phyloP scores from a whole-genome alignment of 2,113 vertebrate genomes.

The Halcyon senegalensis region DNA sequence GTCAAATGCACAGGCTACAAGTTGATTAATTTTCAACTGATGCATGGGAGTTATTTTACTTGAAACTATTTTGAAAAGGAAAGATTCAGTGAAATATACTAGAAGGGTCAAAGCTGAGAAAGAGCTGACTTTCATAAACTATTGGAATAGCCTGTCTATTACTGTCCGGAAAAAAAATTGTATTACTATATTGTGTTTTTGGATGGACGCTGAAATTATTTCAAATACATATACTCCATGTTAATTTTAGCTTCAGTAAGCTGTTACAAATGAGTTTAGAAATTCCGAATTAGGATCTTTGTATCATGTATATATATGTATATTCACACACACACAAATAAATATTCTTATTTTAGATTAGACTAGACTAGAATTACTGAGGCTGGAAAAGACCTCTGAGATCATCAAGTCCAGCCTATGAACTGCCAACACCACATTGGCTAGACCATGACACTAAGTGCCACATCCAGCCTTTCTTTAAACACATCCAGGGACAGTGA shows the following conservation, averaged over 20 bases:
- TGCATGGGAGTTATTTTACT: not conserved
- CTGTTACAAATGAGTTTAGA: not conserved
- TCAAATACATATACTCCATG: not conserved
- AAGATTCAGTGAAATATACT: not conserved
- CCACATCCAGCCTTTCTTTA: no score
- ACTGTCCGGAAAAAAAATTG: not conserved
- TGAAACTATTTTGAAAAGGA: conserved; percentile 17
- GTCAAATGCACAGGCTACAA: not conserved
- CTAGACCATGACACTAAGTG: no score
- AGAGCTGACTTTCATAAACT: not conserved
- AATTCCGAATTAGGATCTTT: not conserved
- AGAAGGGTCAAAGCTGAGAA: not conserved
- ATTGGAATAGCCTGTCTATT: not conserved
- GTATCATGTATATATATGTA: not conserved
- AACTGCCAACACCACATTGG: no score
- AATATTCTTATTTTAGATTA: not conserved
- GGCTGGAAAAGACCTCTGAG: no score
- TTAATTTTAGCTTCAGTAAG: not conserved
- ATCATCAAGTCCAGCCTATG: no score
- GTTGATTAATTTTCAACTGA: conserved; percentile 17
- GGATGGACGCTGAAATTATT: not conserved
- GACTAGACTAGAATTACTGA: no score
- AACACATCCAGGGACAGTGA: no score
- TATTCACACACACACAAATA: not conserved
- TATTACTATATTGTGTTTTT: not conserved